Evolutionary conservation across 37 sponge, comb jelly and placozoan species (phyloP).

Genomic region (Mnemiopsis leidyi): DNA sequence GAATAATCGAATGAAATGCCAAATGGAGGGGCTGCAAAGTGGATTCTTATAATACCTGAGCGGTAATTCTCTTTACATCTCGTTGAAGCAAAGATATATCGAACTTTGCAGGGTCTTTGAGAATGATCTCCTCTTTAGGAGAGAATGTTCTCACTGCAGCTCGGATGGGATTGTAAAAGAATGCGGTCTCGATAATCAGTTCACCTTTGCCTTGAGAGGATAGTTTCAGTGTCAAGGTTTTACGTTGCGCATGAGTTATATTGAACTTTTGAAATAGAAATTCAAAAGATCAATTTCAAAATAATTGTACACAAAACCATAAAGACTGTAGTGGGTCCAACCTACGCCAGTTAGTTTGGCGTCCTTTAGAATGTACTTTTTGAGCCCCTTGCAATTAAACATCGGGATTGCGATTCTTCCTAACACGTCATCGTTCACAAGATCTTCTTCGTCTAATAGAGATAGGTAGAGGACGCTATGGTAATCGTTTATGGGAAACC

Average conservation of each 20-base stretch:
- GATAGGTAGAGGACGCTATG: constrained; percentile 55
- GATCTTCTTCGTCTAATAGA: constrained; percentile 45
- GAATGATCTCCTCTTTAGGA: constrained; percentile 19
- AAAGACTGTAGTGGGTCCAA: too few species aligned
- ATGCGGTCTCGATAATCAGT: constrained; percentile 19
- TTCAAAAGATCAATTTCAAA: too few species aligned
- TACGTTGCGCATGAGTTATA: too few species aligned
- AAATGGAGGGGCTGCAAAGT: too few species aligned
- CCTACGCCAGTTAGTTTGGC: neutral
- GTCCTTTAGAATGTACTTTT: constrained; percentile 41
- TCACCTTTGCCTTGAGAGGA: constrained; percentile 64
- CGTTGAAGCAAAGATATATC: neutral
- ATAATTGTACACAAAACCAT: too few species aligned
- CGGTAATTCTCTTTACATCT: constrained; percentile 49
- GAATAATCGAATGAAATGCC: too few species aligned
- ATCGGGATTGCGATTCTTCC: constrained; percentile 44
- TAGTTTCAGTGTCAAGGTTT: too few species aligned
- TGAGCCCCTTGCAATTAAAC: constrained; percentile 6
- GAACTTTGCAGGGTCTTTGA: constrained; percentile 38
- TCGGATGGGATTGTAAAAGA: constrained; percentile 51
- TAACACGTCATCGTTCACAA: neutral
- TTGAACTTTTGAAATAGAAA: too few species aligned
- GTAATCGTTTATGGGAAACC: constrained; percentile 60
- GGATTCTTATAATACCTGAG: constrained; percentile 3
- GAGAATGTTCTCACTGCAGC: constrained; percentile 50